Evolutionary conservation across 2,113 vertebrate genomes (phyloP).

Genomic region (Gallinago paraguaiae): DNA sequence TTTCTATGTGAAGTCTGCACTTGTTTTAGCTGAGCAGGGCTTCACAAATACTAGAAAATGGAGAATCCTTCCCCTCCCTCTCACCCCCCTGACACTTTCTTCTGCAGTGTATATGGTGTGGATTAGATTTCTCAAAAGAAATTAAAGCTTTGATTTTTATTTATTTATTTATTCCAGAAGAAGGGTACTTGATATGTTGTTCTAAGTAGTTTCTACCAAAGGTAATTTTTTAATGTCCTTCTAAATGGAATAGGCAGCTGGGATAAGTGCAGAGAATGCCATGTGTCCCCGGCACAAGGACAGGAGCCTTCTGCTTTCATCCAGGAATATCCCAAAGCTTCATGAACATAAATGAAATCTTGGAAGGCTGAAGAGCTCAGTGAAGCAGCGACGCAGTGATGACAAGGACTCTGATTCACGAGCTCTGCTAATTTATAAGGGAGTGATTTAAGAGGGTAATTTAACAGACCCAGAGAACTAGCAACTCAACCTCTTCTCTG

Average conservation of each 20-base stretch:
- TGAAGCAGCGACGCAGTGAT: not conserved
- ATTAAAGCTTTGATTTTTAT: not conserved
- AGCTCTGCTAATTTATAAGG: not conserved
- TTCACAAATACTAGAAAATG: not conserved
- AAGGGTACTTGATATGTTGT: not conserved
- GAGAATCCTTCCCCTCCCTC: not conserved
- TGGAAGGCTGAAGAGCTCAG: not conserved
- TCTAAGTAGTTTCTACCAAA: not conserved
- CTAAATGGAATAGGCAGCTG: not conserved
- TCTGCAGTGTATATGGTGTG: not conserved
- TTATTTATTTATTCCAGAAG: not conserved
- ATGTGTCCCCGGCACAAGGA: not conserved
- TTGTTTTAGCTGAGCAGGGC: not conserved
- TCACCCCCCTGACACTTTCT: not conserved
- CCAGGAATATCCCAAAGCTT: not conserved
- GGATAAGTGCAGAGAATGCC: not conserved
- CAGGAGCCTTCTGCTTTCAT: not conserved
- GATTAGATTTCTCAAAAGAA: not conserved
- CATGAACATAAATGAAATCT: not conserved
- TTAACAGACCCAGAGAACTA: not conserved
- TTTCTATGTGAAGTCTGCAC: not conserved
- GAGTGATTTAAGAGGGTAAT: not conserved
- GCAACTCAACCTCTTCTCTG: accelerated
- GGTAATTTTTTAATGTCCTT: not conserved
- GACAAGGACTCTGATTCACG: not conserved